Evolutionary conservation across 2,888 invertebrate genomes (phyloP), one percentile per base, ranked within the genome.

Genomic region (Crematogaster levior): DNA sequence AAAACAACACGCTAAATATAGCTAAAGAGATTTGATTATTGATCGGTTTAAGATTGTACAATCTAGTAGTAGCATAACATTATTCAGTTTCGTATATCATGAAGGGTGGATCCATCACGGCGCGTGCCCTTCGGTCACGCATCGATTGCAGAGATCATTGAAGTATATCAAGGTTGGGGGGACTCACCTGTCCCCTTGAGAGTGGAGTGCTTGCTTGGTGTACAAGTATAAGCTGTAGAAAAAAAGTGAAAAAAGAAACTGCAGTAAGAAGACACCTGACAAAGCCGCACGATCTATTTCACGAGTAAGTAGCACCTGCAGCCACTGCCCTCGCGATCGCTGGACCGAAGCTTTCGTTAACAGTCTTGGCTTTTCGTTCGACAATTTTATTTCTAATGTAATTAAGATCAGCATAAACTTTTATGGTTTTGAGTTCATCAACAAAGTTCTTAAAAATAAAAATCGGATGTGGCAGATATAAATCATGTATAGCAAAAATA

Each of bases 161-260:
- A 75, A 84, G 86, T 87, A 88, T 74, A 80, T 84, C 86, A 81
- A 84, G 77, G 51, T 43, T n/a, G 46, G 61, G 81, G 46, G 61
- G 81, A 60, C 85, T 87, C 89, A 89, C 86, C 89, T 89, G 89
- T 88, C 85, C 46, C 75, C 58, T 27, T 40, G 65, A 82, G 40
- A 48, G 40, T 34, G 12, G n/a, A 34, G 37, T 37, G 15, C 40
- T 48, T 30, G 40, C 61, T 74, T 46, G 68, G 37, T 74, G 58
- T 43, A 48, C 34, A 65, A 81, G 66, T 56, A 6, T 70, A 75
- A 15, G 18, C n/a, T 34, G 37, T 51, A 21, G 24, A 58, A 60
- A 48, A 48, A n/a, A 24, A 81, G n/a, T 3, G 40, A 61, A 66
- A 37, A 48, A 65, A 43, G 34, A n/a, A 81, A 61, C 27, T 40